Base-by-base conservation (phyloP, 2,113 vertebrate genomes). In the Pithys albifrons region DNA sequence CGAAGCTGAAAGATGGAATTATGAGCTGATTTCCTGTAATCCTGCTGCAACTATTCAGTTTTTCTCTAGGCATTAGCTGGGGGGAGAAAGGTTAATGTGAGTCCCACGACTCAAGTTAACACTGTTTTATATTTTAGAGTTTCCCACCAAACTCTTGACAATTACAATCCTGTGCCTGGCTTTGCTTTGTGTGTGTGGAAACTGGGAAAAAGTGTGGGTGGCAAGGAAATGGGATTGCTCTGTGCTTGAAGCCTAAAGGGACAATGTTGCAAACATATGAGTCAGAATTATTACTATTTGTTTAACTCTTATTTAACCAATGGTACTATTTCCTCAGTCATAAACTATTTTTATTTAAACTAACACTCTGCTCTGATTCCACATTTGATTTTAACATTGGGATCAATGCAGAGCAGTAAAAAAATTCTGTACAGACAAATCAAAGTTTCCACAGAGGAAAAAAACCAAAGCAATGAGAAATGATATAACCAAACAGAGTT, bases 121-220 rank as follows among this genome's bases (percentile, higher is more conserved):
- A 55, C 37, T 39, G 82, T 83, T 83, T 71, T 81, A 70, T 93
- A 14, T 29, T 80, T 87, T 17, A 54, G 72, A 91, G 86, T 91
- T 91, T 94, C 96, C 88, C 95, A 94, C 54, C 77, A 45, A 62
- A 85, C 52, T 62, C 65, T 4, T 59, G 91, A 95, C 94, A 95
- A 90, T 81, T 51, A 80, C 39, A 92, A 81, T 78, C 86, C 85
- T 94, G 80, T 95, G 80, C 65, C 82, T 71, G 89, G 48, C 72
- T 95, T 78, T 76, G 84, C 87, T 62, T 52, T 69, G 69, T 72
- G 80, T 35, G 85, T 10, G 9, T 3, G 73, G 64, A 89, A 84
- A 77, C 54, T 31, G 71, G 78, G 85, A 46, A 91, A 91, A 84
- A 89, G 93, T 66, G 96, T 93, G 94, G 96, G 94, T 94, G 88